Evolutionary conservation across 2,888 invertebrate genomes (phyloP).

Genomic region (Caenorhabditis angaria): DNA sequence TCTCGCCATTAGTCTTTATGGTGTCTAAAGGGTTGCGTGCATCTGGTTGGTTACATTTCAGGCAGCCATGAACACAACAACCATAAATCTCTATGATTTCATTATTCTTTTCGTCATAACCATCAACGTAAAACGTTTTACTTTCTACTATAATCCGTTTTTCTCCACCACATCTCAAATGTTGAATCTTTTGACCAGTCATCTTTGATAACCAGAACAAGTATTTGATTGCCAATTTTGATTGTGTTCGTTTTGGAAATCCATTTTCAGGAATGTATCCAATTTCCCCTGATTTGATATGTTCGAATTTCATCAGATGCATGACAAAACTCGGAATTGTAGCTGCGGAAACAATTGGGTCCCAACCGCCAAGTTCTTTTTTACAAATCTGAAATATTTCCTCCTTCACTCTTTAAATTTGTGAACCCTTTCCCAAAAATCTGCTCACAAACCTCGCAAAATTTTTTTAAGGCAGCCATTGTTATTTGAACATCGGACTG

Average conservation of each 20-base stretch:
- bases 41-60: not conserved
- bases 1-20: not conserved
- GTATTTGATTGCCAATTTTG: constrained; percentile 5
- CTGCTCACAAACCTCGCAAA: not conserved
- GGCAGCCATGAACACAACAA: not conserved
- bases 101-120: not conserved
- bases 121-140: not conserved
- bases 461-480: not conserved
- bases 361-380: no score
- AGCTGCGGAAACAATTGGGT: not conserved
- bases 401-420: no score
- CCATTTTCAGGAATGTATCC: constrained; percentile 16
- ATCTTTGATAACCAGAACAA: not conserved
- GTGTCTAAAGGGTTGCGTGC: not conserved
- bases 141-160: not conserved
- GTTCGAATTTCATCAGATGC: constrained; percentile 6
- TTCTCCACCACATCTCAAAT: not conserved
- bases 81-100: not conserved
- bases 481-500: not conserved
- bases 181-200: not conserved
- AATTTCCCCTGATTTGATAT: not conserved
- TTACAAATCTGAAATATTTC: no score
- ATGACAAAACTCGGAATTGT: constrained; percentile 1
- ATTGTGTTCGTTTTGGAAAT: constrained; percentile 1
- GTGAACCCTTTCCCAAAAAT: no score